phyloP scores from a whole-genome alignment of 1,140 invertebrate species.

The Thrips palmi region DNA sequence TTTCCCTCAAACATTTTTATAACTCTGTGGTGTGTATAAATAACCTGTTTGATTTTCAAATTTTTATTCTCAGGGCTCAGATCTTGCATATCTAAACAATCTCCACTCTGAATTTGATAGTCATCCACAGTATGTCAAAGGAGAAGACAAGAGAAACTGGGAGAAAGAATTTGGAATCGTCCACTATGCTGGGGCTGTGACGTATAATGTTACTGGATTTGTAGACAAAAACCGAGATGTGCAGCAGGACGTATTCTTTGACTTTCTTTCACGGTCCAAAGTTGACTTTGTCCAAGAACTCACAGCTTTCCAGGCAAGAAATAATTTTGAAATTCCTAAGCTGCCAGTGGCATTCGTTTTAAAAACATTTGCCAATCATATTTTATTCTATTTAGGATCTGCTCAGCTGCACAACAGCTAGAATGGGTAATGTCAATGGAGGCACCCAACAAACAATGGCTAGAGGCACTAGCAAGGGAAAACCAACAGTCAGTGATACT shows the following conservation, averaged over 20 bases:
- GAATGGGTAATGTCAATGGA: slow-evolving; percentile 25
- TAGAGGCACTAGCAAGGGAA: slow-evolving; percentile 72
- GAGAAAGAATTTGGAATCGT: slow-evolving; percentile 77
- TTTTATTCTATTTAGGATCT: slow-evolving; percentile 27
- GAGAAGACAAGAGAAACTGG: slow-evolving; percentile 71
- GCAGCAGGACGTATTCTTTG: slow-evolving; percentile 88
- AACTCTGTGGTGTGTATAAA: not conserved
- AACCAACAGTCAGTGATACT: slow-evolving; percentile 83
- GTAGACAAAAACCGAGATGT: slow-evolving; percentile 94
- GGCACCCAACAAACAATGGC: slow-evolving; percentile 57
- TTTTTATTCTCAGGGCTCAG: slow-evolving; percentile 41
- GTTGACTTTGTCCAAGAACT: slow-evolving; percentile 79
- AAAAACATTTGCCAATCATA: not conserved
- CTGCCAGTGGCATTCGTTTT: not conserved
- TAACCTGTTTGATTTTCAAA: slow-evolving; percentile 10
- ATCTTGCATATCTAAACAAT: slow-evolving; percentile 76
- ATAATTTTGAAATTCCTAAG: slow-evolving; percentile 11
- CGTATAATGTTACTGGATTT: slow-evolving; percentile 83
- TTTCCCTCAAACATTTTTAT: slow-evolving; percentile 2
- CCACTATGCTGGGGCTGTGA: slow-evolving; percentile 90
- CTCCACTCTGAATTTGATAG: slow-evolving; percentile 75
- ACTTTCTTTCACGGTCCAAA: slow-evolving; percentile 69
- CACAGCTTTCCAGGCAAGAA: slow-evolving; percentile 52
- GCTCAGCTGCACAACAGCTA: slow-evolving; percentile 28
- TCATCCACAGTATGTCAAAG: slow-evolving; percentile 74